Conservation (phyloP, 2,888 invertebrate species). For the Acrobasis repandana region DNA sequence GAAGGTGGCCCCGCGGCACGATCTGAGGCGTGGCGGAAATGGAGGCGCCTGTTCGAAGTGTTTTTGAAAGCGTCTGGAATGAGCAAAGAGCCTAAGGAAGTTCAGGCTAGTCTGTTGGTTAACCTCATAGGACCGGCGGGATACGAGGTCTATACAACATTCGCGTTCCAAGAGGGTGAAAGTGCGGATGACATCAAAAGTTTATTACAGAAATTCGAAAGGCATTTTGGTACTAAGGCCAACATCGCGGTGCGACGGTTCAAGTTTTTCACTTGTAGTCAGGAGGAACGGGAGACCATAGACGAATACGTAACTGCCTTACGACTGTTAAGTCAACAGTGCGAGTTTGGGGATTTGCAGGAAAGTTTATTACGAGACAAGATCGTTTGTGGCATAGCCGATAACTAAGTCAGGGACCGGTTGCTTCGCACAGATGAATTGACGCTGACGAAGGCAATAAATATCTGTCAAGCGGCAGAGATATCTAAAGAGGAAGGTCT, state of each 20-base stretch:
- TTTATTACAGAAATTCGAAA: neutral
- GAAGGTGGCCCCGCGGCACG: slow-evolving; percentile 2
- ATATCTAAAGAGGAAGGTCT: slow-evolving; percentile 26
- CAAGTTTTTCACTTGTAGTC: neutral
- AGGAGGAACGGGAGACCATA: slow-evolving; percentile 2
- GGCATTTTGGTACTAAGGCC: neutral
- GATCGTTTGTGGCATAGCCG: slow-evolving; percentile 28
- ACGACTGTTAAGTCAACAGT: slow-evolving; percentile 3
- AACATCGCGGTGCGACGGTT: neutral
- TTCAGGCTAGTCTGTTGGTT: neutral
- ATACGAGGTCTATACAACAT: neutral
- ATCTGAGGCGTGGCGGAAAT: slow-evolving; percentile 1
- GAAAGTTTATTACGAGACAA: slow-evolving; percentile 9
- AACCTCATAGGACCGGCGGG: neutral
- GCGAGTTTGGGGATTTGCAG: slow-evolving; percentile 1
- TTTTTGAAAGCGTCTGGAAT: slow-evolving; percentile 6
- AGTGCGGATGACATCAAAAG: slow-evolving; percentile 5
- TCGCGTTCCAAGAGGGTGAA: neutral
- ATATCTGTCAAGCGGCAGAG: slow-evolving; percentile 30
- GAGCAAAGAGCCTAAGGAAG: slow-evolving; percentile 5
- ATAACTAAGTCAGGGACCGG: slow-evolving; percentile 26
- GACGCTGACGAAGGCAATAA: slow-evolving; percentile 26
- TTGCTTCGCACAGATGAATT: slow-evolving; percentile 29
- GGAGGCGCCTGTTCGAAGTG: neutral
- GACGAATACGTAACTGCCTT: slow-evolving; percentile 11